Evolutionary conservation across 1,140 invertebrate species (phyloP).

Genomic region (Diorhabda sublineata): DNA sequence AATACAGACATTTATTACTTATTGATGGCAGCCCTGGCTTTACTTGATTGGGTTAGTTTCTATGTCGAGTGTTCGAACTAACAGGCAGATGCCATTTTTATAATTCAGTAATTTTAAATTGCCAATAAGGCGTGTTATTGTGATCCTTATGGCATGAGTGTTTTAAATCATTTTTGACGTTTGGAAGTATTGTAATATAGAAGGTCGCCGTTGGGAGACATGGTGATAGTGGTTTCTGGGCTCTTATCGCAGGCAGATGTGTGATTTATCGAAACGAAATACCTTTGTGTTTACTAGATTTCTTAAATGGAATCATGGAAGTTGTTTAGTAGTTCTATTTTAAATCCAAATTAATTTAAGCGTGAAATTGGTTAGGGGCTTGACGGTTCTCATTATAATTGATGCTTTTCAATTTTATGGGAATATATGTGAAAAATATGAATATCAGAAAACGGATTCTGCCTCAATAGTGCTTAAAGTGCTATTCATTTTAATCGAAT

Average conservation of each 20-base stretch:
- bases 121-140: slow-evolving; percentile 28
- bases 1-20: slow-evolving; percentile 29
- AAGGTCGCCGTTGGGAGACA: slow-evolving; percentile 6
- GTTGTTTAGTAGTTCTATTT: neutral
- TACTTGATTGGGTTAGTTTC: slow-evolving; percentile 20
- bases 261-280: slow-evolving; percentile 9
- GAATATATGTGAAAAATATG: too few species aligned
- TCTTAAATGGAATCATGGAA: neutral
- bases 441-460: too few species aligned
- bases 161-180: slow-evolving; percentile 31
- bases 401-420: neutral
- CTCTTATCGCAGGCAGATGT: slow-evolving; percentile 7
- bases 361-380: neutral
- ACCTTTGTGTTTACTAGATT: neutral
- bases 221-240: neutral
- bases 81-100: slow-evolving; percentile 30
- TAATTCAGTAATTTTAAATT: slow-evolving; percentile 30
- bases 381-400: neutral
- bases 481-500: too few species aligned
- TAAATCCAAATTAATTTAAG: neutral
- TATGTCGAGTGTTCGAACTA: slow-evolving; percentile 17
- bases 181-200: slow-evolving; percentile 19
- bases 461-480: too few species aligned
- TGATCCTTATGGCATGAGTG: slow-evolving; percentile 23
- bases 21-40: slow-evolving; percentile 22